Base-by-base conservation (phyloP, 2,888 invertebrate genomes). In the Actias luna region DNA sequence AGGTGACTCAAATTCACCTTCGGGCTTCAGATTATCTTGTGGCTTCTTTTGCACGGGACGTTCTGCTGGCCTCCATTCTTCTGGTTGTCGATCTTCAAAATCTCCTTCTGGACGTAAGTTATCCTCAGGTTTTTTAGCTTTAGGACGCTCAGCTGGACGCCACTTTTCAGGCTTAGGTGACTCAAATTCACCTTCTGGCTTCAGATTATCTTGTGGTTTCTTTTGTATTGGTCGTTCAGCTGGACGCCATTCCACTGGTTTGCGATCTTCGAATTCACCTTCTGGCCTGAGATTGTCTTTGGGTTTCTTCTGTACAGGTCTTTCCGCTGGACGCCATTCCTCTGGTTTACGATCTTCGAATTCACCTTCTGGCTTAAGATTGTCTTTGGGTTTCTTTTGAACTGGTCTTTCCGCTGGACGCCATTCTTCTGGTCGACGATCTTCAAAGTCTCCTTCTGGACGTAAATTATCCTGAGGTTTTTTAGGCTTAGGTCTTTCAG, bases 161-260 rank as follows among this genome's bases (percentile, higher is more conserved):
- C 82, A 83, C 61, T 76, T 61, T 0, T 91, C 85, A 14, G 82
- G 82, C 74, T 77, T 73, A 0, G 77, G 78, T 31, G 72, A 77
- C 55, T 92, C 64, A 71, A 94, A 94, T 1, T 94, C 93, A 1
- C 94, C 94, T 79, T 94, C 94, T 0, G 94, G 93, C 65, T 82
- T 84, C 0, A 95, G 77, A 75, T 95, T 95, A 69, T 94, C 94
- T 50, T 84, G 72, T 0, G 91, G 93, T 64, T 84, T 87, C 35
- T 83, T 86, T 22, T 77, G 87, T 55, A 70, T 74, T 8, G 83
- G 85, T 63, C 85, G 76, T 66, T 93, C 94, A 35, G 87, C 93
- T 1, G 93, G 92, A 46, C 71, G 74, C 84, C 87, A 94, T 78
- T 84, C 80, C 50, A 89, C 83, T 29, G 89, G 88, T 22, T 86